These are phyloP conservation scores for Threskiornis aethiopicus DNA, from an alignment of 2,797 vertebrate genomes.

Conservation along the genomic window DNA sequence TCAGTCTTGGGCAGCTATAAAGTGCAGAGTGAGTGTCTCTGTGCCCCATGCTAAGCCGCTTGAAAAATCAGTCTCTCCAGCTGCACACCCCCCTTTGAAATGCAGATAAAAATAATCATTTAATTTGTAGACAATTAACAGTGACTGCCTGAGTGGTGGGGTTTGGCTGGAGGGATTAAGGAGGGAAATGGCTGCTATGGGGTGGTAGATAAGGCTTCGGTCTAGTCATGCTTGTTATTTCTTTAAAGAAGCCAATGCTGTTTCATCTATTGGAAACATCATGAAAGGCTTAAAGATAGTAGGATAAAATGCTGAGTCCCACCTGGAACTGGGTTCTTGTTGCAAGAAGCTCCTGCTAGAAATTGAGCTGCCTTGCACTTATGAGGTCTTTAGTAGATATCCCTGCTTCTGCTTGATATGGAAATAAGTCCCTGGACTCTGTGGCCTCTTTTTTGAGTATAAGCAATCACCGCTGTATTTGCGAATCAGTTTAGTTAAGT, in stretches of 20 bases:
- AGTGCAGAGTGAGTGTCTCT: background rate
- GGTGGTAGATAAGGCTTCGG: background rate
- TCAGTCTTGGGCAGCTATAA: background rate
- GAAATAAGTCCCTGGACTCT: background rate
- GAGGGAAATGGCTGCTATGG: background rate
- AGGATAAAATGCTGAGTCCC: background rate
- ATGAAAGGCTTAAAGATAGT: background rate
- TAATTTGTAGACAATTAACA: slow-evolving; percentile 41
- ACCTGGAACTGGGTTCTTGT: background rate
- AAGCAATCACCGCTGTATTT: background rate
- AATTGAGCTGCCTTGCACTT: background rate
- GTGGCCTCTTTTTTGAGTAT: background rate
- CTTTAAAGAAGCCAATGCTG: background rate
- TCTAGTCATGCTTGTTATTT: background rate
- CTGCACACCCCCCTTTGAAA: background rate
- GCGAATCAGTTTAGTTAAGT: slow-evolving; percentile 21
- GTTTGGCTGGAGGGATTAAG: slow-evolving; percentile 13
- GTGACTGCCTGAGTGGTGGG: background rate
- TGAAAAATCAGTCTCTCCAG: background rate
- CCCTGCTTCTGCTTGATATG: background rate
- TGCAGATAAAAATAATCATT: slow-evolving; percentile 16
- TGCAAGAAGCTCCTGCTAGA: background rate
- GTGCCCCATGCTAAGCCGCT: background rate
- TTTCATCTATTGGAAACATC: slow-evolving; percentile 41
- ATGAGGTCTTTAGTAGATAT: background rate